Conservation (phyloP, 2,797 vertebrate genomes). For the Mus spretus region DNA sequence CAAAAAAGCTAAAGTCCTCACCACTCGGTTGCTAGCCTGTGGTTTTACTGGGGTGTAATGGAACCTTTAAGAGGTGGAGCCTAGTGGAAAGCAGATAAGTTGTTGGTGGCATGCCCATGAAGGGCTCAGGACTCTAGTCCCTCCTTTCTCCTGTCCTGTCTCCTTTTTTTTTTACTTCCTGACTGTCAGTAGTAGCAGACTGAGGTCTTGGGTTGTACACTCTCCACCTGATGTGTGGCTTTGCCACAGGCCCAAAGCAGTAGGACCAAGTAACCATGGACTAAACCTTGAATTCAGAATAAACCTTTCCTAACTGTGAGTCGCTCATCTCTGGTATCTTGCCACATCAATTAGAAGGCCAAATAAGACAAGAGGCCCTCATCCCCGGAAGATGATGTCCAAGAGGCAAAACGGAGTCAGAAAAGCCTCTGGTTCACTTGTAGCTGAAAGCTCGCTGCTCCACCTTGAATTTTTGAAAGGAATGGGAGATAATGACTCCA, state of each 20-base stretch:
- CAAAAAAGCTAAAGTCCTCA: no score
- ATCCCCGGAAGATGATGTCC: not conserved
- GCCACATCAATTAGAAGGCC: not conserved
- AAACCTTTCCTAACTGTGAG: not conserved
- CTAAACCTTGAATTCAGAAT: not conserved
- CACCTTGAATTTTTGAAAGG: constrained; percentile 70
- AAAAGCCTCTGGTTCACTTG: constrained; percentile 41
- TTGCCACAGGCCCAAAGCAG: not conserved
- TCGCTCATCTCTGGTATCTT: not conserved
- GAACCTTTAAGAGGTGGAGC: not conserved
- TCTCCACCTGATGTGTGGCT: not conserved
- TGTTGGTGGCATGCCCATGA: not conserved
- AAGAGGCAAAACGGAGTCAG: not conserved
- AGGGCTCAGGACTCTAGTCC: not conserved
- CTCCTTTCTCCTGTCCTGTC: not conserved
- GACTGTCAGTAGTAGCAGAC: not conserved
- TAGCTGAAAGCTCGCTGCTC: constrained; percentile 41
- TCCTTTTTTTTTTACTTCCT: not conserved
- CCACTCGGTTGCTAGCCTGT: not conserved
- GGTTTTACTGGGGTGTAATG: not conserved
- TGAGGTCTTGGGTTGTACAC: not conserved
- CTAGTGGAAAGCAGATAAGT: not conserved
- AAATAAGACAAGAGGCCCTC: not conserved
- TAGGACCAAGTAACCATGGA: no score
- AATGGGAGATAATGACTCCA: constrained; percentile 55